phyloP scores from a whole-genome alignment of 1,140 invertebrate species.

The Danaus plexippus region DNA sequence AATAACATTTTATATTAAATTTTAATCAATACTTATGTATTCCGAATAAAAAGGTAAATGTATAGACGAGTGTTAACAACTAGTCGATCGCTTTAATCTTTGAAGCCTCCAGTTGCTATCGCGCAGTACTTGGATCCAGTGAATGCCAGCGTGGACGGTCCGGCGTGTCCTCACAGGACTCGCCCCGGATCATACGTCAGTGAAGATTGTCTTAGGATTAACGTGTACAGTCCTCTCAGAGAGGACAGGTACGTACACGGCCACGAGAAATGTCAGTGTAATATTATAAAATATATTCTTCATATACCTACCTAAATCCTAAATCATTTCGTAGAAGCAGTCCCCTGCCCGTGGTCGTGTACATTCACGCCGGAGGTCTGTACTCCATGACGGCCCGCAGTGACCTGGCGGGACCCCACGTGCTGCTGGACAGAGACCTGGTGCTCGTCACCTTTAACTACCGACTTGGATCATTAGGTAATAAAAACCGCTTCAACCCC shows the following conservation, averaged over 20 bases:
- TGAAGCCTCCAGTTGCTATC: constrained; percentile 69
- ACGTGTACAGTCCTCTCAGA: constrained; percentile 67
- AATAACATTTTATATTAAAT: not conserved
- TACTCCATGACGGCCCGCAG: constrained; percentile 60
- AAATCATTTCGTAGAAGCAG: constrained; percentile 10
- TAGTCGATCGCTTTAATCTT: too few species aligned
- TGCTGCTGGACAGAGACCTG: constrained; percentile 77
- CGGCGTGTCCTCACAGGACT: constrained; percentile 68
- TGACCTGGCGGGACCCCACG: constrained; percentile 73
- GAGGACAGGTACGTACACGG: constrained; percentile 20
- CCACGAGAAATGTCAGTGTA: not conserved
- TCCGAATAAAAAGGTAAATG: too few species aligned
- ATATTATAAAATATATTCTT: not conserved
- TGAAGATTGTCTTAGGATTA: constrained; percentile 81
- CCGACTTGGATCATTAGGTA: constrained; percentile 70
- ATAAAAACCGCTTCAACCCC: not conserved
- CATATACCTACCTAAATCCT: not conserved
- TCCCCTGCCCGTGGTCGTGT: constrained; percentile 71
- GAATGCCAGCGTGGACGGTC: constrained; percentile 73
- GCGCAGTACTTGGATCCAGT: constrained; percentile 72
- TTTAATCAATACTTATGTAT: too few species aligned
- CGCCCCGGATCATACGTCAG: constrained; percentile 42
- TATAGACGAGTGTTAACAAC: too few species aligned
- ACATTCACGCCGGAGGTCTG: constrained; percentile 68
- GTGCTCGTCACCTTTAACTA: constrained; percentile 82